Conservation (phyloP, 2,113 vertebrate genomes). For the Pyrgilauda ruficollis region DNA sequence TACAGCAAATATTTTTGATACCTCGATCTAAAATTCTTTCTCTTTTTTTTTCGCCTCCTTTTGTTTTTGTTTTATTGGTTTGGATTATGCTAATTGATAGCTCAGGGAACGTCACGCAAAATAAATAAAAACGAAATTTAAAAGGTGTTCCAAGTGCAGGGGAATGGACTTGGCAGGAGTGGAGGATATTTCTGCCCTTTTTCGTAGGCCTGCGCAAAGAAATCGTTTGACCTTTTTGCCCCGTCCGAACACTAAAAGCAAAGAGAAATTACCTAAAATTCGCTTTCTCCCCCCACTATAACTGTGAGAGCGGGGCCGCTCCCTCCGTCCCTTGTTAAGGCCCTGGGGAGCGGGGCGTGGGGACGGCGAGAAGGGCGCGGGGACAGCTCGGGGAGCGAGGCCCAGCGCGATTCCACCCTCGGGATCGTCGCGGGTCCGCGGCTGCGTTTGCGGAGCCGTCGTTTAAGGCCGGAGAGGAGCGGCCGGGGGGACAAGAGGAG, state of each 20-base stretch:
- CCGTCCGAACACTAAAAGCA: neutral
- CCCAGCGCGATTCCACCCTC: neutral
- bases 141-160: neutral
- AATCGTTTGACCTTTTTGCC: neutral
- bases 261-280: neutral
- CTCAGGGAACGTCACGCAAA: accelerated
- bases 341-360: neutral
- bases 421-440: neutral
- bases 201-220: neutral
- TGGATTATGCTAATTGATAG: neutral
- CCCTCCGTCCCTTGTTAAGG: neutral
- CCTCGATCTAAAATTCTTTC: neutral
- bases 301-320: too few species aligned
- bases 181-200: neutral
- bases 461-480: neutral
- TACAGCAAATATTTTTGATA: neutral
- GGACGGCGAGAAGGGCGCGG: neutral
- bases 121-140: neutral
- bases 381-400: neutral
- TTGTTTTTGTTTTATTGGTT: neutral
- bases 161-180: neutral
- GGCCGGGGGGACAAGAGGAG: neutral
- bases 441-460: neutral
- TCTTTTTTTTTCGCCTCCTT: accelerated
- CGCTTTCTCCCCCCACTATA: accelerated